phyloP scores from a whole-genome alignment of 2,888 invertebrate species.

The Mongoloraphidia duomilia region DNA sequence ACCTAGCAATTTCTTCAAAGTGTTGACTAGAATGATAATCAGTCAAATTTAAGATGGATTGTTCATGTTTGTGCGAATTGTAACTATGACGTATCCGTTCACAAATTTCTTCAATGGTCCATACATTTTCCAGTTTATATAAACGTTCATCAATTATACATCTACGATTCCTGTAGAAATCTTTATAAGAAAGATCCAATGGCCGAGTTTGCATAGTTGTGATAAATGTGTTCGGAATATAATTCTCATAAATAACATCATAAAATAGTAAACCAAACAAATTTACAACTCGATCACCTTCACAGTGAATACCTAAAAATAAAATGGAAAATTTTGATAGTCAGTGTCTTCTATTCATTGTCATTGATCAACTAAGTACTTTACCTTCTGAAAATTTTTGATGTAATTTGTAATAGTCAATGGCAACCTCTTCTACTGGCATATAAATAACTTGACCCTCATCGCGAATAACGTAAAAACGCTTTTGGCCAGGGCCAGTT shows the following conservation, averaged over 20 bases:
- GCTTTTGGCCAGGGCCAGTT: constrained; percentile 21
- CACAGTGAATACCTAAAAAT: constrained; percentile 52
- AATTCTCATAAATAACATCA: constrained; percentile 53
- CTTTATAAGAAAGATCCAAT: constrained; percentile 48
- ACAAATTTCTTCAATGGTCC: constrained; percentile 30
- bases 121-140: constrained; percentile 23
- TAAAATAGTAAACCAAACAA: constrained; percentile 59
- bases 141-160: constrained; percentile 40
- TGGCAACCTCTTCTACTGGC: constrained; percentile 40
- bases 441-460: constrained; percentile 27
- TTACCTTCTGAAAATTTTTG: constrained; percentile 33
- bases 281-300: constrained; percentile 46
- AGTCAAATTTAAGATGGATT: constrained; percentile 22
- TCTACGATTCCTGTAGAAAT: constrained; percentile 53
- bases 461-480: constrained; percentile 20
- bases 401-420: constrained; percentile 32
- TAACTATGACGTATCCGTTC: constrained; percentile 26
- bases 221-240: constrained; percentile 43
- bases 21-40: constrained; percentile 8
- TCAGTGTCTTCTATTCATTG: background rate
- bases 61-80: constrained; percentile 31
- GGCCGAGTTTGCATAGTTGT: constrained; percentile 53
- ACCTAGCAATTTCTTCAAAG: constrained; percentile 31
- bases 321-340: background rate
- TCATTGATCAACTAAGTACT: background rate